phyloP scores from a whole-genome alignment of 1,140 invertebrate genomes.

The Bombus huntii region DNA sequence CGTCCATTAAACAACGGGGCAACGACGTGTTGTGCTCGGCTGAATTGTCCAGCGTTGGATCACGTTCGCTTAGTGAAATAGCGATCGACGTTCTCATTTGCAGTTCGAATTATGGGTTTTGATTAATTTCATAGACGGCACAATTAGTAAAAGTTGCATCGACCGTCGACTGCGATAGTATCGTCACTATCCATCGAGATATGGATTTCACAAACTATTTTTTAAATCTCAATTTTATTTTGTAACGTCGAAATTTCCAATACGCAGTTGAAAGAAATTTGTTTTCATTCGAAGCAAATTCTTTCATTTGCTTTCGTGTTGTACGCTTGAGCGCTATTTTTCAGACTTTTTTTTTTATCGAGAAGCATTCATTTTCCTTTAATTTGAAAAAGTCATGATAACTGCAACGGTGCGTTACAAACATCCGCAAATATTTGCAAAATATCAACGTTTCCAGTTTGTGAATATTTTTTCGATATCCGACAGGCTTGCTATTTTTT shows the following conservation, averaged over 20 bases:
- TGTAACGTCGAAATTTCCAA: no score
- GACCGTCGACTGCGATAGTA: background rate
- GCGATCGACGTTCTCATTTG: constrained; percentile 49
- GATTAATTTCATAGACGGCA: constrained; percentile 32
- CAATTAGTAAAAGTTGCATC: background rate
- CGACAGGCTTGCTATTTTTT: background rate
- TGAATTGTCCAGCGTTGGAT: constrained; percentile 43
- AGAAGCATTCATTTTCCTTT: background rate
- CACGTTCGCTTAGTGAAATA: constrained; percentile 36
- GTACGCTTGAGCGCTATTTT: background rate
- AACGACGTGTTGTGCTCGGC: constrained; percentile 41
- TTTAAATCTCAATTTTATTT: background rate
- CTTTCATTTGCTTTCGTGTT: no score
- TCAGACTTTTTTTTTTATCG: background rate
- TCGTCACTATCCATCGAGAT: background rate
- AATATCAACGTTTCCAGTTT: background rate
- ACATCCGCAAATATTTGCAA: no score
- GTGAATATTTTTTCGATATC: background rate
- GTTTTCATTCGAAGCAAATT: background rate
- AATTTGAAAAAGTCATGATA: background rate
- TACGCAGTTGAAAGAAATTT: background rate
- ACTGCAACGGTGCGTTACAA: background rate
- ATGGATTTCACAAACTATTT: background rate
- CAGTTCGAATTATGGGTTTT: constrained; percentile 11
- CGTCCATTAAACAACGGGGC: constrained; percentile 58